Percentiles rank a stretch among this genome's conserved stretches.
These are phyloP conservation scores for Globodera ellingtonae DNA, from an alignment of 1,140 invertebrate species.

Conservation along the genomic window DNA sequence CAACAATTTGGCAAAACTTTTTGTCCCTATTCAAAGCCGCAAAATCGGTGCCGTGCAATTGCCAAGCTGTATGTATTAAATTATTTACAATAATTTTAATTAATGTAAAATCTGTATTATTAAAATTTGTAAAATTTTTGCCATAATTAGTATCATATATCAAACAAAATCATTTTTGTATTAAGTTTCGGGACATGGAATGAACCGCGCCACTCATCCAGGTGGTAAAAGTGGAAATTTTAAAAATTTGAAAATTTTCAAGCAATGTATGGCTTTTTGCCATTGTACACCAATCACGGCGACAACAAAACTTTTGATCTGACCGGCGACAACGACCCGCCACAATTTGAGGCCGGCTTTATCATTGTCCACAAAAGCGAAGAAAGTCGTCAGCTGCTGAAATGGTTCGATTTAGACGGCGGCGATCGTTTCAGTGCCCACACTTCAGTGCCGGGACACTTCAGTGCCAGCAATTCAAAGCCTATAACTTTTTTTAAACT, in stretches of 20 bases:
- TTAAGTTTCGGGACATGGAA: too few relatives aligned
- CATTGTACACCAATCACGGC: conserved; percentile 22
- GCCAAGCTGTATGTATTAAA: conserved; percentile 15
- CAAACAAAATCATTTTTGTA: too few relatives aligned
- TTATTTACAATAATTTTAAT: not conserved
- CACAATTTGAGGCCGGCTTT: conserved; percentile 35
- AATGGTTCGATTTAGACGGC: conserved; percentile 17
- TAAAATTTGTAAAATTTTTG: too few relatives aligned
- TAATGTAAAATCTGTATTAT: not conserved
- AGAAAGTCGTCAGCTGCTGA: conserved; percentile 17
- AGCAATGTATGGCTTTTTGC: conserved; percentile 28
- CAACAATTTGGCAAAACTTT: conserved; percentile 17
- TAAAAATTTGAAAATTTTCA: conserved; percentile 21
- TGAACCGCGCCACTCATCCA: too few relatives aligned
- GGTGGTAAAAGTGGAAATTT: not conserved
- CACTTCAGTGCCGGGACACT: conserved; percentile 19
- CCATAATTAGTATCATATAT: too few relatives aligned
- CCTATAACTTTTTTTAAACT: too few relatives aligned
- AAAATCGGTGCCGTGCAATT: not conserved
- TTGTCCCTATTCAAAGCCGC: conserved; percentile 9
- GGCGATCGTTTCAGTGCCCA: too few relatives aligned
- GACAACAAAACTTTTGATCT: conserved; percentile 2
- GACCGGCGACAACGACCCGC: not conserved
- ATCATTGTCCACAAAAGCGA: conserved; percentile 33
- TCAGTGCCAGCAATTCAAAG: not conserved